These are phyloP conservation scores for Catamblyrhynchus diadema DNA, from an alignment of 2,797 vertebrate species.

Conservation along the genomic window DNA sequence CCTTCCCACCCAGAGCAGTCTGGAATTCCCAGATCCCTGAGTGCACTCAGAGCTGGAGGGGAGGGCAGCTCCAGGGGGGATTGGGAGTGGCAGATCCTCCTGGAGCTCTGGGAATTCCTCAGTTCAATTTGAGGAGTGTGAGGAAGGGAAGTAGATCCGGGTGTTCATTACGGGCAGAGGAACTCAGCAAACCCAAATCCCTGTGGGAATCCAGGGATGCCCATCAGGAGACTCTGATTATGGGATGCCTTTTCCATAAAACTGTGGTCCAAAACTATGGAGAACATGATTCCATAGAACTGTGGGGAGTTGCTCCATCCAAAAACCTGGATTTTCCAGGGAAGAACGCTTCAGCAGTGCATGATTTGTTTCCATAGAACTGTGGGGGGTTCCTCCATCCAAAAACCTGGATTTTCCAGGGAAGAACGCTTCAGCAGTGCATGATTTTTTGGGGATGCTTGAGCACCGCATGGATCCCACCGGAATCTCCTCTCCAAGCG, in stretches of 20 bases:
- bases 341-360: neutral
- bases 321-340: neutral
- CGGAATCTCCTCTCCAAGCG: neutral
- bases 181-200: neutral
- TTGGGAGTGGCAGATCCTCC: neutral
- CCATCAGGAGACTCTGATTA: neutral
- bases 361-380: fast-evolving
- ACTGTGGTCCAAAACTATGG: fast-evolving
- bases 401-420: neutral
- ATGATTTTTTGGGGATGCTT: fast-evolving
- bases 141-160: fast-evolving
- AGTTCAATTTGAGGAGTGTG: fast-evolving
- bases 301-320: fast-evolving
- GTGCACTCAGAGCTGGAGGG: neutral
- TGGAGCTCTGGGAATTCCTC: neutral
- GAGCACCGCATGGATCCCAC: fast-evolving
- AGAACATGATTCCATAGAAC: fast-evolving
- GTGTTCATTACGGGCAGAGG: fast-evolving
- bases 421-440: neutral
- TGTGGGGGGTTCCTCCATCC: fast-evolving
- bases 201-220: neutral
- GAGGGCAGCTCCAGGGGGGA: neutral
- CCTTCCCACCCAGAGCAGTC: neutral
- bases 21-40: neutral
- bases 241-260: neutral